Base-by-base conservation (phyloP, 2,797 vertebrate species). In the Columba guinea region DNA sequence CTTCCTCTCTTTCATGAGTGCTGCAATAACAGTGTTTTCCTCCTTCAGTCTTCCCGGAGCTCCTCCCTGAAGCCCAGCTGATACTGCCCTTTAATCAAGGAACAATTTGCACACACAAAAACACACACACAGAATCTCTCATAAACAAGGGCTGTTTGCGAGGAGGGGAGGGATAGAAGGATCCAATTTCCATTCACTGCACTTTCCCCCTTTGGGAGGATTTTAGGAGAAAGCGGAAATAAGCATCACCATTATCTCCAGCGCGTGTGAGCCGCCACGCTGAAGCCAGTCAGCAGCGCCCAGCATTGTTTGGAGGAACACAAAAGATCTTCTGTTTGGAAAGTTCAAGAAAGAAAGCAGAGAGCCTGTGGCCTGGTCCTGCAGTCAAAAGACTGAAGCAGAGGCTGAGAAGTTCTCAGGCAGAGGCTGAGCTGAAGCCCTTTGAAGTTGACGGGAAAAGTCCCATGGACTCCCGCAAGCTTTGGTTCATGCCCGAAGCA, bases 271-370 rank as follows among this genome's bases (percentile, higher is more conserved):
- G 97, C 97, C 98, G 81, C 90, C 96, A 85, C 1, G 93, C 97
- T 92, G 74, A 90, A 96, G 96, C 97, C 97, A 98, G 97, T 97
- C 97, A 98, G 97, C 97, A 97, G 97, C 35, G 94, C 97, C 97
- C 97, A 98, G 98, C 98, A 99, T 99, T 99, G 98, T 99, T 98
- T 98, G 97, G 96, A 96, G 64, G 86, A 97, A 97, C 95, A 99
- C 99, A 99, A 99, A 98, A 98, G 98, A 97, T 91, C 96, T 94
- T 97, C 97, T 99, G 98, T 98, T 98, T 94, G 86, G 94, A 98
- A 98, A 97, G 96, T 97, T 97, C 97, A 98, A 97, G 98, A 98
- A 97, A 96, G 97, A 97, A 97, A 97, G 95, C 59, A 6, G 23
- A 97, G 93, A 95, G 95, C 93, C 94, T 95, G 96, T 95, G 85